Evolutionary conservation across 2,797 vertebrate genomes (phyloP), one percentile per base, ranked within the genome.

Genomic region (Ctenosaura bakeri): DNA sequence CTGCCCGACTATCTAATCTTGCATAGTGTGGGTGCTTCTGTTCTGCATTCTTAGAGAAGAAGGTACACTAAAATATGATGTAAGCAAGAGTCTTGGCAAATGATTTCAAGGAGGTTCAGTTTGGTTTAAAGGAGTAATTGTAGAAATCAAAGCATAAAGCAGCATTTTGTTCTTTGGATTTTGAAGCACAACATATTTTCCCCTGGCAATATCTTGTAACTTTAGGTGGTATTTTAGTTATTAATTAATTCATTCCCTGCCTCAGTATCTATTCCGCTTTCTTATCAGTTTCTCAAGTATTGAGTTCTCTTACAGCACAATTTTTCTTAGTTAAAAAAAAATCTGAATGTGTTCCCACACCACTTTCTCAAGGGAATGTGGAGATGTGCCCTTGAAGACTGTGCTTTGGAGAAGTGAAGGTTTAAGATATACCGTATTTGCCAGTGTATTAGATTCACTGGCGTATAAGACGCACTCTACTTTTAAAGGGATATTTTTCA

Each of bases 61-160:
- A 81, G 32, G 86, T 64, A 74, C 79, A n/a, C 14, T 90, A 79
- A 54, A 92, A 1, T 83, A 24, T 32, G 89, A 3, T 79, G 77
- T 26, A 79, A 91, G 16, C 2, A 35, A 24, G 24, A 7, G 77
- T n/a, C 16, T 90, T 80, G 64, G 92, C 62, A 83, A 79, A n/a
- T 69, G 76, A 83, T 88, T 8, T n/a, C 69, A 73, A 91, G 93
- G 62, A 86, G 84, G 82, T 69, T 90, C 87, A 90, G 0, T 56
- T 90, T 73, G 74, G 80, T 1, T 42, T 1, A 26, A 54, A 91
- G 42, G 83, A 20, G 52, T 78, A 86, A 76, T 89, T 66, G 59
- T 74, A 42, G 76, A 22, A 90, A 62, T 54, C 79, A 89, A 93
- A 92, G 69, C 54, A 92, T 42, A n/a, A 82, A 84, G 82, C 64